phyloP scores from a whole-genome alignment of 1,140 invertebrate species.

The Metaphire vulgaris region DNA sequence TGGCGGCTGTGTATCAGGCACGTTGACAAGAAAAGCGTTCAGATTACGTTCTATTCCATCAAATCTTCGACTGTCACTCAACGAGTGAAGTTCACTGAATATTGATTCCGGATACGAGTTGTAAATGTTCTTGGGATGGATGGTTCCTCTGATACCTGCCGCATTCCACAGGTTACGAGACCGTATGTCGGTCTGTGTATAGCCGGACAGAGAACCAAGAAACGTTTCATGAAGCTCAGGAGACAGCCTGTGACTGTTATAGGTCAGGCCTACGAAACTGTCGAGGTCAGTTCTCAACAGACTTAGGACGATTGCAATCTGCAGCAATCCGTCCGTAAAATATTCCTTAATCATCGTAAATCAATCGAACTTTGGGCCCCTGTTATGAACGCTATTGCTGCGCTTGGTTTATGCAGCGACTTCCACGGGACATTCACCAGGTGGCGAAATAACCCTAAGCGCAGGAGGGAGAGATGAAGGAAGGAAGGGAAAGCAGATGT shows the following conservation, averaged over 20 bases:
- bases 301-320: conserved; percentile 69
- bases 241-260: conserved; percentile 49
- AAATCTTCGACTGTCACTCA: conserved; percentile 57
- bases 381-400: not conserved
- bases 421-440: not conserved
- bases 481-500: not conserved
- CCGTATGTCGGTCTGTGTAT: conserved; percentile 51
- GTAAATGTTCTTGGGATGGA: conserved; percentile 68
- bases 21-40: conserved; percentile 58
- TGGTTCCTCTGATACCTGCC: conserved; percentile 51
- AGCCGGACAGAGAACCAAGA: conserved; percentile 46
- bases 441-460: not conserved
- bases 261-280: conserved; percentile 58
- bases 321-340: conserved; percentile 64
- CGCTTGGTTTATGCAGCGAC: not conserved
- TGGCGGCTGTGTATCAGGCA: conserved; percentile 1
- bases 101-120: conserved; percentile 64
- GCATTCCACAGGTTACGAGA: conserved; percentile 39
- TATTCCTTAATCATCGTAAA: conserved; percentile 42
- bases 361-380: not conserved
- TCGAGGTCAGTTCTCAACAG: conserved; percentile 67
- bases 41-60: conserved; percentile 39
- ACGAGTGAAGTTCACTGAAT: conserved; percentile 67
- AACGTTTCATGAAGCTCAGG: conserved; percentile 48
- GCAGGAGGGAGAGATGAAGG: not conserved